These are phyloP conservation scores for Siphamia tubifer DNA, from an alignment of 2,113 vertebrate species.

Conservation along the genomic window DNA sequence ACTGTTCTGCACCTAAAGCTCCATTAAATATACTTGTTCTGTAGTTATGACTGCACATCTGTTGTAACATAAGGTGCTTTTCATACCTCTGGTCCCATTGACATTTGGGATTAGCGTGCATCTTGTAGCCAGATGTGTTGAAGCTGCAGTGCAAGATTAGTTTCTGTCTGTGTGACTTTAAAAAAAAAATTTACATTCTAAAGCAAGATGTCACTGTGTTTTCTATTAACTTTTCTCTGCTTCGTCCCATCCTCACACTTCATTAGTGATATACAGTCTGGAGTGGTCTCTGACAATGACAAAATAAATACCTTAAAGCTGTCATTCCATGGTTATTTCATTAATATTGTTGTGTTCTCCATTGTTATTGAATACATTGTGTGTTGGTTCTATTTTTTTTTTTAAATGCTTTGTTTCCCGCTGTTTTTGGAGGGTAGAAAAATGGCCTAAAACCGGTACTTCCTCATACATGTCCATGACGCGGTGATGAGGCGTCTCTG, in stretches of 20 bases:
- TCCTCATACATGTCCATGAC: too few relatives aligned
- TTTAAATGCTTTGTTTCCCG: too few relatives aligned
- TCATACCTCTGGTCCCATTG: conserved; percentile 15
- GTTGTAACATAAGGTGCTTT: conserved; percentile 37
- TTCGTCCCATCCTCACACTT: background rate
- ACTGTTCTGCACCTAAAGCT: conserved; percentile 20
- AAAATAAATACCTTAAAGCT: too few relatives aligned
- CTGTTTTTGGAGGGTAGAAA: too few relatives aligned
- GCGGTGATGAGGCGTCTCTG: too few relatives aligned
- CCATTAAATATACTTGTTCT: conserved; percentile 37
- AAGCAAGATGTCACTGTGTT: background rate
- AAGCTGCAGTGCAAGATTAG: conserved; percentile 13
- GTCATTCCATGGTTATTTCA: too few relatives aligned
- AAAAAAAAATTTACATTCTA: background rate
- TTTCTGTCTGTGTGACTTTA: conserved; percentile 18
- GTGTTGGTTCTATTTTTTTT: too few relatives aligned
- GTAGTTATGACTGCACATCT: conserved; percentile 44
- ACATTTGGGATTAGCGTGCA: conserved; percentile 37
- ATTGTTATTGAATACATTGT: too few relatives aligned
- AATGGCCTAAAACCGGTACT: too few relatives aligned
- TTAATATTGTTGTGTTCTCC: too few relatives aligned
- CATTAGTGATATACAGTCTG: too few relatives aligned
- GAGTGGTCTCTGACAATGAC: too few relatives aligned
- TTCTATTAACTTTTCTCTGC: background rate
- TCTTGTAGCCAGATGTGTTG: conserved; percentile 45